Evolutionary conservation across 2,797 vertebrate species (phyloP), one percentile per base, ranked within the genome.

Genomic region (Rhadinocentrus ornatus): DNA sequence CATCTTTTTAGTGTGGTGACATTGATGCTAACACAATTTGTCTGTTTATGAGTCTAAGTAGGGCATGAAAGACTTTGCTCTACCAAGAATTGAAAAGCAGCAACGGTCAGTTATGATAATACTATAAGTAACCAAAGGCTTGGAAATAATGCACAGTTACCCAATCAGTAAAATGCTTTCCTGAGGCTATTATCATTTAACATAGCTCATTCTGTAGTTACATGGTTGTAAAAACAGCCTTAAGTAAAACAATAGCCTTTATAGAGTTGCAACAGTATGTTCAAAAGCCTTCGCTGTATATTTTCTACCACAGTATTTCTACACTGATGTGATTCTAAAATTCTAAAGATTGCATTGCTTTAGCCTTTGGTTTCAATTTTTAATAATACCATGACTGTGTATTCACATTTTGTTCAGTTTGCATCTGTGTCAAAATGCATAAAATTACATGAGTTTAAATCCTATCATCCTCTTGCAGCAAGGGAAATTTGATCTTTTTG

Each of bases 21-120:
- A 87, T 90, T 93, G 90, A 93, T 77, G 90, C 88, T 87, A 90
- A 91, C 81, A 84, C 89, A 87, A 80, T 86, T 85, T 89, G 91
- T 92, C 90, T 85, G 84, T 89, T 90, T 87, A 84, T 88, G 86
- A 83, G 77, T 83, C 82, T 83, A 88, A 89, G 86, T 88, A 85
- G 81, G 80, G 80, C 89, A 87, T 89, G 85, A 88, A 90, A 82
- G 83, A 85, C 74, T 88, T 82, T 79, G 53, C 77, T 74, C 82
- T 62, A 22, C 63, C 59, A 69, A 77, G 77, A 31, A 67, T 87
- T 73, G 61, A 64, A 61, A 8, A 66, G 53, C 29, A 73, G 58
- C 69, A 77, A 74, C 84, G 84, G 82, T 83, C 82, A 83, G 48
- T 54, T 59, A 53, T 54, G 41, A 62, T 79, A 67, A 80, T 52